These are phyloP conservation scores for Ifrita kowaldi DNA, from an alignment of 2,113 vertebrate species.

Conservation along the genomic window DNA sequence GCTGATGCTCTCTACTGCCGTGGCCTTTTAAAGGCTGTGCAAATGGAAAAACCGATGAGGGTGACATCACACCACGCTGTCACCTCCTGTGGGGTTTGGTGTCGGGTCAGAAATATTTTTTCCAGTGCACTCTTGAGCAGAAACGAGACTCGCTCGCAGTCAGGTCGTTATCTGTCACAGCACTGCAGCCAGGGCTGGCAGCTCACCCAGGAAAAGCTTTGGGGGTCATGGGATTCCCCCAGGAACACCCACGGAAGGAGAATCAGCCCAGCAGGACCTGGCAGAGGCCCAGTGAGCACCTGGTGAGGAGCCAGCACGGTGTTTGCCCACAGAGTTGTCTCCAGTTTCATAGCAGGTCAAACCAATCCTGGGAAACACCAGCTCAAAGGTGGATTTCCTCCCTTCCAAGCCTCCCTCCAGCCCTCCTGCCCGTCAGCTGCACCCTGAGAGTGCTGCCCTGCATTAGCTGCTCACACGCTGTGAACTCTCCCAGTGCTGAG, in stretches of 20 bases:
- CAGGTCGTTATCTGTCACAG: rapidly evolving
- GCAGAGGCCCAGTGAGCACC: not conserved
- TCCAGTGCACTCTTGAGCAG: not conserved
- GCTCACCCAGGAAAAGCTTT: not conserved
- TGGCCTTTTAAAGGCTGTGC: not conserved
- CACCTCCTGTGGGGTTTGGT: not conserved
- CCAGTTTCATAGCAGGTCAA: rapidly evolving
- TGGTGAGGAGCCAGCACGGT: rapidly evolving
- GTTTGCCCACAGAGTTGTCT: not conserved
- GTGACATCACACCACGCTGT: not conserved
- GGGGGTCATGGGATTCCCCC: too few species aligned
- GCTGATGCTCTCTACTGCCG: not conserved
- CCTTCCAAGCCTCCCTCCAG: not conserved
- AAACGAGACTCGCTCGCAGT: rapidly evolving
- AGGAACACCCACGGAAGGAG: not conserved
- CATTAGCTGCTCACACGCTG: not conserved
- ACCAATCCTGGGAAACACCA: not conserved
- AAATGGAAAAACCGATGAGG: not conserved
- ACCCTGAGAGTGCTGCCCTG: rapidly evolving
- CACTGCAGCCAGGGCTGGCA: not conserved
- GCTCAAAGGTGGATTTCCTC: not conserved
- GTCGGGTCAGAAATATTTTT: not conserved
- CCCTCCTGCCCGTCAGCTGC: not conserved
- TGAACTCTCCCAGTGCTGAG: not conserved
- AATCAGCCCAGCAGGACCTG: not conserved